phyloP scores from a whole-genome alignment of 2,888 invertebrate genomes.

The Idaea straminata region DNA sequence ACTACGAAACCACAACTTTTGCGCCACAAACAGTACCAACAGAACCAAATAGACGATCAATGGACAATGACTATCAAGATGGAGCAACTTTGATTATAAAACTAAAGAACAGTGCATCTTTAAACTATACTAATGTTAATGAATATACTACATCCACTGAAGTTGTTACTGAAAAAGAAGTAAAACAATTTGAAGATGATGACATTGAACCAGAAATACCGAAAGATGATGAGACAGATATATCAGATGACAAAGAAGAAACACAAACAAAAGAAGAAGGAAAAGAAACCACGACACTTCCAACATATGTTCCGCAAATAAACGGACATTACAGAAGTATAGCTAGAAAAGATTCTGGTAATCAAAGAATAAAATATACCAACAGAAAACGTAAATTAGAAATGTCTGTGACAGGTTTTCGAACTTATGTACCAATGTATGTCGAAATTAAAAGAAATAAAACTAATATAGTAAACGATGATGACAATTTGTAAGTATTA shows the following conservation, averaged over 20 bases:
- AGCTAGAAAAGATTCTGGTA: conserved; percentile 42
- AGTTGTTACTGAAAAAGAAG: neutral
- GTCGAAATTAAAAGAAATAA: conserved; percentile 65
- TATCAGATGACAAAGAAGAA: neutral
- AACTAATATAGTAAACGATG: conserved; percentile 28
- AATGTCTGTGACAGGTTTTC: conserved; percentile 47
- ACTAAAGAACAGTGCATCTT: conserved; percentile 29
- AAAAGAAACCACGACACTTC: conserved; percentile 35
- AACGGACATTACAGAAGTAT: conserved; percentile 68
- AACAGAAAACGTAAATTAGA: conserved; percentile 58
- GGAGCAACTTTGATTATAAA: conserved; percentile 42
- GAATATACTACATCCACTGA: neutral
- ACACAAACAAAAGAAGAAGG: conserved; percentile 22
- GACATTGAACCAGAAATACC: conserved; percentile 11
- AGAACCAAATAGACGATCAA: conserved; percentile 28
- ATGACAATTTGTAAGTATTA: conserved; percentile 9
- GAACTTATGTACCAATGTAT: conserved; percentile 56
- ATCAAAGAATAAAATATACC: conserved; percentile 42
- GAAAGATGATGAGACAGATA: conserved; percentile 1
- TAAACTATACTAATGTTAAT: neutral
- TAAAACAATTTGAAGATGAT: neutral
- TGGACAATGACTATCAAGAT: conserved; percentile 21
- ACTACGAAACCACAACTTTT: conserved; percentile 29
- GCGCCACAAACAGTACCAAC: conserved; percentile 22
- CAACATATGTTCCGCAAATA: conserved; percentile 63